Evolutionary conservation across 2,888 invertebrate species (phyloP).

Genomic region (Orgyia antiqua): DNA sequence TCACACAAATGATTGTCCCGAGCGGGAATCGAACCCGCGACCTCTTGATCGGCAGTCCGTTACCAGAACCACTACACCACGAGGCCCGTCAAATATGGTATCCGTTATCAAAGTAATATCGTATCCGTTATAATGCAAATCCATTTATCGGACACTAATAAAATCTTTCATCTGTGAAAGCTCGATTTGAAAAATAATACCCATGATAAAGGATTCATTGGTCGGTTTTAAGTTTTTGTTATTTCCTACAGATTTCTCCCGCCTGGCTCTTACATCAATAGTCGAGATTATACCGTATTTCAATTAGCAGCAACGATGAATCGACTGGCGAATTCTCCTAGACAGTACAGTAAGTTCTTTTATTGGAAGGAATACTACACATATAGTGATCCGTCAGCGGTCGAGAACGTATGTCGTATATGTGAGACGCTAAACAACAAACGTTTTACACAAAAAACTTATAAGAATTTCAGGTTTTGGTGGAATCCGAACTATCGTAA

Average conservation of each 20-base stretch:
- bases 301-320: constrained; percentile 43
- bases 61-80: too few relatives aligned
- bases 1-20: too few relatives aligned
- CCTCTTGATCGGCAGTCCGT: too few relatives aligned
- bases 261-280: constrained; percentile 56
- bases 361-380: constrained; percentile 45
- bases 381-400: constrained; percentile 30
- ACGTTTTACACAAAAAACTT: constrained; percentile 25
- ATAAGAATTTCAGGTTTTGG: constrained; percentile 38
- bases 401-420: constrained; percentile 45
- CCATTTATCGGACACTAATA: too few relatives aligned
- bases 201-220: too few relatives aligned
- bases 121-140: too few relatives aligned
- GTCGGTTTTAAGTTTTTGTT: too few relatives aligned
- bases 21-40: too few relatives aligned
- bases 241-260: constrained; percentile 65
- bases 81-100: too few relatives aligned
- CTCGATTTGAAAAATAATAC: too few relatives aligned
- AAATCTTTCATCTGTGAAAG: too few relatives aligned
- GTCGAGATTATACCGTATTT: constrained; percentile 21
- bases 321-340: constrained; percentile 33
- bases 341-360: constrained; percentile 42
- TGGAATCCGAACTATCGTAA: constrained; percentile 7
- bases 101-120: too few relatives aligned
- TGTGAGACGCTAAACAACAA: constrained; percentile 48